Base-by-base conservation (phyloP, 2,797 vertebrate species). In the Gymnothorax reevesii region DNA sequence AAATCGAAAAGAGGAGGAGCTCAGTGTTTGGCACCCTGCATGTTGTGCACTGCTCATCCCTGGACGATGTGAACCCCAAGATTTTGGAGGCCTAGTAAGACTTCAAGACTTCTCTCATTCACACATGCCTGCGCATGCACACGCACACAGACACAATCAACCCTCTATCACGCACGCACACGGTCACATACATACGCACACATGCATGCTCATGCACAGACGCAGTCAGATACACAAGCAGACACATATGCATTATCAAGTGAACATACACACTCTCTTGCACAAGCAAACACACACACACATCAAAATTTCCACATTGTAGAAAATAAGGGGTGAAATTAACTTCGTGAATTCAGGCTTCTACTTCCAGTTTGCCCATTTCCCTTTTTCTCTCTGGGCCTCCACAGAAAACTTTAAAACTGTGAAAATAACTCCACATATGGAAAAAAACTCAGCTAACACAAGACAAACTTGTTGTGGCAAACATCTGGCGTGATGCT, bases 31-130 rank as follows among this genome's bases (percentile, higher is more conserved):
- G 98, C 83, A 99, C 98, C 6, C 94, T 99, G 84, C 98, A 99
- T 3, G 98, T 99, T 7, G 98, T 98, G 88, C 98, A 99, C 91
- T 99, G 98, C 90, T 99, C 98, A 33, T 99, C 98, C 0, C 94
- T 99, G 85, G 98, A 99, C 88, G 98, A 99, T 92, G 98, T 99
- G 90, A 98, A 99, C 94, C 98, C 99, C 95, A 99, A 99, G 95
- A 99, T 99, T 93, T 97, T 99, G 89, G 98, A 99, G 94, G 98
- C 98, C 92, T 99, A 99, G 98, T 99, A 96, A 97, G 97, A 89
- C 73, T n/a, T 33, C 33, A 42, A 42, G 33, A 42, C 33, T 42
- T 42, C 33, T 42, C 33, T 33, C 77, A 85, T 49, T 66, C 52
- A 59, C 82, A 85, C 22, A 73, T 25, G 75, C 71, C 79, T 52